Evolutionary conservation across 2,797 vertebrate species (phyloP).

Genomic region (Salarias fasciatus): DNA sequence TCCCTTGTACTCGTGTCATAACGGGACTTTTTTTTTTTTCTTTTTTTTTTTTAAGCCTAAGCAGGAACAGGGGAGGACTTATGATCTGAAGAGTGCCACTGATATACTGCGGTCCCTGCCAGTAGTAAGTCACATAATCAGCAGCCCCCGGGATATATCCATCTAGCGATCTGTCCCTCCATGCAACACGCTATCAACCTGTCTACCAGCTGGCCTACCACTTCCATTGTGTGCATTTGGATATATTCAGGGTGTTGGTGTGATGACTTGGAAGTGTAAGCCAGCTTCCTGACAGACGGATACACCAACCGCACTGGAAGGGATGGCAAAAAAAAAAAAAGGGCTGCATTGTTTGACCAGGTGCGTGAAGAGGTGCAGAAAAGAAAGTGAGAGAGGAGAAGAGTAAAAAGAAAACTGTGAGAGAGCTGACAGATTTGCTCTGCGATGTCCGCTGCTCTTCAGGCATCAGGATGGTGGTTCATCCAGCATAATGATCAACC

Average conservation of each 20-base stretch:
- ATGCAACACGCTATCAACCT: conserved; percentile 29
- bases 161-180: conserved; percentile 33
- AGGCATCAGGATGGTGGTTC: conserved; percentile 50
- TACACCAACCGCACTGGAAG: conserved; percentile 51
- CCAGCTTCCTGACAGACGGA: conserved; percentile 50
- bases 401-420: conserved; percentile 3
- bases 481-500: conserved; percentile 67
- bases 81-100: conserved; percentile 23
- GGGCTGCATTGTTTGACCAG: conserved; percentile 60
- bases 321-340: conserved; percentile 64
- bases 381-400: conserved; percentile 6
- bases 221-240: conserved; percentile 34
- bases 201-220: conserved; percentile 20
- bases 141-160: conserved; percentile 44
- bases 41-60: background rate
- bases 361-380: conserved; percentile 35
- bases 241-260: conserved; percentile 34
- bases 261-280: conserved; percentile 44
- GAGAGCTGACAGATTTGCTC: conserved; percentile 53
- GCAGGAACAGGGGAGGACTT: conserved; percentile 20
- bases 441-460: conserved; percentile 44
- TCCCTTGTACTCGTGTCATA: background rate
- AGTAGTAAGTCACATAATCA: conserved; percentile 53
- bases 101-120: conserved; percentile 8
- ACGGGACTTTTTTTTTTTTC: conserved; percentile 3